Percentiles rank a stretch among this genome's conserved stretches.
phyloP scores from a whole-genome alignment of 2,113 vertebrate genomes.

The Planiliza haematocheilus region DNA sequence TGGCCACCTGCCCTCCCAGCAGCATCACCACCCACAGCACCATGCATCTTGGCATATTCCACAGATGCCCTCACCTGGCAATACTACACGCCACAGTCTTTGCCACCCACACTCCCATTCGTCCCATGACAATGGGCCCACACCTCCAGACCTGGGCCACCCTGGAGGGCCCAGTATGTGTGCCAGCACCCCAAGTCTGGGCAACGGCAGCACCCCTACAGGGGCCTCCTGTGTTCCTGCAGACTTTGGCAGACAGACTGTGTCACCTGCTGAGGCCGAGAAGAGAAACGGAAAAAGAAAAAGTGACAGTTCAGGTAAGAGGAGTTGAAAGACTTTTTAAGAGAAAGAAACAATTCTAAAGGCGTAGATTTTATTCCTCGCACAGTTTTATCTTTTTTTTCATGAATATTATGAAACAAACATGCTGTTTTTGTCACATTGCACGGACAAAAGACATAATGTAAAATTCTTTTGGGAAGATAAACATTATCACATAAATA shows the following conservation, averaged over 20 bases:
- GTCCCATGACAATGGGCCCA: conserved; percentile 84
- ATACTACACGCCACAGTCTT: conserved; percentile 87
- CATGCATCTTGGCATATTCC: conserved; percentile 92
- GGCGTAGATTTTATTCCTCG: not conserved
- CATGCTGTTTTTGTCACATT: not conserved
- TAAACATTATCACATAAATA: conserved; percentile 42
- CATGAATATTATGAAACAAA: not conserved
- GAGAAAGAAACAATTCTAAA: not conserved
- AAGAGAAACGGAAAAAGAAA: conserved; percentile 94
- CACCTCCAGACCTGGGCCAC: conserved; percentile 89
- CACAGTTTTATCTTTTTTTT: not conserved
- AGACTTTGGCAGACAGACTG: conserved; percentile 94
- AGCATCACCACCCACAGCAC: conserved; percentile 87
- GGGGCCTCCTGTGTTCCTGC: conserved; percentile 91
- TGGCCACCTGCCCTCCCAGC: conserved; percentile 86
- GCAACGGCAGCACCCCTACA: conserved; percentile 87
- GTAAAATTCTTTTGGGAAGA: not conserved
- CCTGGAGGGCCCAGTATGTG: conserved; percentile 91
- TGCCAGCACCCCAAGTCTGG: conserved; percentile 90
- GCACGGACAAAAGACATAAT: not conserved
- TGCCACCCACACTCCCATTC: conserved; percentile 86
- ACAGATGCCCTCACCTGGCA: conserved; percentile 75
- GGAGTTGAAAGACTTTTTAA: not conserved
- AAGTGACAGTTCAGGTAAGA: conserved; percentile 97
- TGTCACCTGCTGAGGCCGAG: conserved; percentile 94